phyloP scores from a whole-genome alignment of 2,113 vertebrate species.

The Xiphorhynchus elegans region DNA sequence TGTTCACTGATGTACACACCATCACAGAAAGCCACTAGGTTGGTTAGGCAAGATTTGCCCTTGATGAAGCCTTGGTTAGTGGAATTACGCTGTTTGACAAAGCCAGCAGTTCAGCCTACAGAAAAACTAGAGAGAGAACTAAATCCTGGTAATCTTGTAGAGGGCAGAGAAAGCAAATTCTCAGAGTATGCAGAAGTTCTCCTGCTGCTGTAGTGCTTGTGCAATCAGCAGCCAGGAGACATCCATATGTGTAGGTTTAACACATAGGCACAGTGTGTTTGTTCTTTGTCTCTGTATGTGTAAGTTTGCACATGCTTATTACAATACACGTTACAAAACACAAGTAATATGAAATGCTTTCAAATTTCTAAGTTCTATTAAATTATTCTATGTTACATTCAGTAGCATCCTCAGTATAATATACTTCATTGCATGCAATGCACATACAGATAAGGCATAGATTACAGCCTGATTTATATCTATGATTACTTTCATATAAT shows the following conservation, averaged over 20 bases:
- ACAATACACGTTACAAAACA: not conserved
- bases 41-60: not conserved
- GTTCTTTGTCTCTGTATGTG: not conserved
- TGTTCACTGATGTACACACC: not conserved
- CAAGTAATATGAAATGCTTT: not conserved
- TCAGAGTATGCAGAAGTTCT: not conserved
- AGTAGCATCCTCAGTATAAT: not conserved
- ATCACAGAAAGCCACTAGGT: accelerated
- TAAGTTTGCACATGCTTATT: not conserved
- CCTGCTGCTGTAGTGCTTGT: not conserved
- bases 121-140: not conserved
- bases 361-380: not conserved
- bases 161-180: not conserved
- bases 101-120: not conserved
- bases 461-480: not conserved
- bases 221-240: not conserved
- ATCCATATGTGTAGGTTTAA: not conserved
- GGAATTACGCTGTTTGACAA: not conserved
- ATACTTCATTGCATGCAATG: not conserved
- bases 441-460: not conserved
- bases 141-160: not conserved
- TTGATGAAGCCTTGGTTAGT: not conserved
- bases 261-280: not conserved
- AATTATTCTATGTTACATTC: not conserved
- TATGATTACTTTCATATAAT: not conserved